phyloP scores from a whole-genome alignment of 2,888 invertebrate species.

The Panorpa germanica region DNA sequence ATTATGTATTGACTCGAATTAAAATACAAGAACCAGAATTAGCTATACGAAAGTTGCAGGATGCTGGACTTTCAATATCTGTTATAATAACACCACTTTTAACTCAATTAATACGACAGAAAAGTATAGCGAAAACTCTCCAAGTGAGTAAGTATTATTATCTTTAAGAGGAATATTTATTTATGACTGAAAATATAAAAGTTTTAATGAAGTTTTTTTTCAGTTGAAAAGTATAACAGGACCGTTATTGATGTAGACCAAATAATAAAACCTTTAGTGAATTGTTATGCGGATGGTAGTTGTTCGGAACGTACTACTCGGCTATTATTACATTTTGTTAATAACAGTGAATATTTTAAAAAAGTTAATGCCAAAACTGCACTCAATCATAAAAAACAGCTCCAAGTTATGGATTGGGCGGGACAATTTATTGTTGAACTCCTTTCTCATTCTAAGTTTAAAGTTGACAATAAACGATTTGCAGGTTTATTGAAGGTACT shows the following conservation, averaged over 20 bases:
- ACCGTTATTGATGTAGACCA: no score
- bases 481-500: slow-evolving; percentile 26
- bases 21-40: slow-evolving; percentile 17
- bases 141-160: slow-evolving; percentile 9
- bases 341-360: slow-evolving; percentile 26
- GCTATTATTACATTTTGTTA: slow-evolving; percentile 14
- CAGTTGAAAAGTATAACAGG: no score
- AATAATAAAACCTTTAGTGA: no score
- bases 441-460: slow-evolving; percentile 25
- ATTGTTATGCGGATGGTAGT: slow-evolving; percentile 10
- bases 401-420: slow-evolving; percentile 31
- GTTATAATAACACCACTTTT: slow-evolving; percentile 17
- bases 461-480: slow-evolving; percentile 24
- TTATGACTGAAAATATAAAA: no score
- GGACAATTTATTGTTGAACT: slow-evolving; percentile 33
- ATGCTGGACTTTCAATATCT: slow-evolving; percentile 17
- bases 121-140: slow-evolving; percentile 14
- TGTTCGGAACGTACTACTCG: not conserved
- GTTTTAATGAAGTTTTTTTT: no score
- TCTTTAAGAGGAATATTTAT: not conserved
- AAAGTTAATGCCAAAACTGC: slow-evolving; percentile 30
- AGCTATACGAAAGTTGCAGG: slow-evolving; percentile 17
- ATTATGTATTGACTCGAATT: slow-evolving; percentile 31
- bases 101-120: slow-evolving; percentile 17
- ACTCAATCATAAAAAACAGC: slow-evolving; percentile 23